phyloP scores from a whole-genome alignment of 92 coral and sea anemone species.

The Phenganax stokvisi region DNA sequence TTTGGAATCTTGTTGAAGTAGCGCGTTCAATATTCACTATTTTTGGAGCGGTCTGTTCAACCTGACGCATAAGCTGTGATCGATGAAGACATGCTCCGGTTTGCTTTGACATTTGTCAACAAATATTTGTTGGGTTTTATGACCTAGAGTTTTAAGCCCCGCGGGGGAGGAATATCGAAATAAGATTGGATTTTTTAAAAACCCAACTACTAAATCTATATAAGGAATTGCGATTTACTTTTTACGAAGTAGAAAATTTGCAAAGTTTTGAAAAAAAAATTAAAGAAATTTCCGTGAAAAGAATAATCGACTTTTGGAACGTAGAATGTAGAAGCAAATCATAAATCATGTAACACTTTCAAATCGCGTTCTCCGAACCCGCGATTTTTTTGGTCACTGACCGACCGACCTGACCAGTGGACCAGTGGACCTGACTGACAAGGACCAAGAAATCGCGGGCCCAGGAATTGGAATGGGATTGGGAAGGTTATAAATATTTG shows the following conservation, averaged over 20 bases:
- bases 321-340: too few species aligned
- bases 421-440: too few species aligned
- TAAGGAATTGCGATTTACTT: too few species aligned
- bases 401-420: too few species aligned
- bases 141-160: background rate
- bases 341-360: too few species aligned
- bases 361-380: too few species aligned
- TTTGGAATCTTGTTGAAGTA: constrained; percentile 6
- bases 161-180: background rate
- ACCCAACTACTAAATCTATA: background rate
- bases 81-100: constrained; percentile 34
- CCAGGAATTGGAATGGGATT: background rate
- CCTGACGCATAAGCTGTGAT: constrained; percentile 17
- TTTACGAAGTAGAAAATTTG: too few species aligned
- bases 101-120: constrained; percentile 44
- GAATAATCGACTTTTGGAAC: too few species aligned
- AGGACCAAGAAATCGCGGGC: too few species aligned
- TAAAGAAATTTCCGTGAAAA: too few species aligned
- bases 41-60: constrained; percentile 16
- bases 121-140: constrained; percentile 29
- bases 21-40: constrained; percentile 9
- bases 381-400: too few species aligned
- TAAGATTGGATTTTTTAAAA: background rate
- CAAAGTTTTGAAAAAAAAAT: too few species aligned
- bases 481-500: background rate